phyloP scores from a whole-genome alignment of 2,797 vertebrate species.

The Crocidura indochinensis region DNA sequence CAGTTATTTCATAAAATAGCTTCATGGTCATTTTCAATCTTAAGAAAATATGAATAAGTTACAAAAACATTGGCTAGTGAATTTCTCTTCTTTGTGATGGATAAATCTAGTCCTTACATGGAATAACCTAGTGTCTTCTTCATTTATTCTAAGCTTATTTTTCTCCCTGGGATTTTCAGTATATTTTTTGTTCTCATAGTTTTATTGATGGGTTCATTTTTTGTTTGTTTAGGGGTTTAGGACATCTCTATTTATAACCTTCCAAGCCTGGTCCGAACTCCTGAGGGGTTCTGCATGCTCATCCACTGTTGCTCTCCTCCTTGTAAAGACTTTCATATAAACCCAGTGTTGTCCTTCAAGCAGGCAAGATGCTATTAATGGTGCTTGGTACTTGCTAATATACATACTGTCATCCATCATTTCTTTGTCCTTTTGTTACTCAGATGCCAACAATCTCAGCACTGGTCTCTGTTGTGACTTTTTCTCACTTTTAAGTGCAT shows the following conservation, averaged over 20 bases:
- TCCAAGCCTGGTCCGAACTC: conserved; percentile 6
- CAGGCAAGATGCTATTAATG: conserved; percentile 57
- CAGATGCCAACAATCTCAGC: not conserved
- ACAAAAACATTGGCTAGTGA: conserved; percentile 7
- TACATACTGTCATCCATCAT: conserved; percentile 53
- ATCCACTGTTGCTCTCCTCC: conserved; percentile 7
- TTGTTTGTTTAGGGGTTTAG: conserved; percentile 49
- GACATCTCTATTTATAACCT: conserved; percentile 50
- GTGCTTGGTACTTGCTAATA: conserved; percentile 47
- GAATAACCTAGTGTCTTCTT: conserved; percentile 54
- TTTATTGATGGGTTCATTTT: conserved; percentile 66
- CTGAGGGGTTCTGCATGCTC: conserved; percentile 25
- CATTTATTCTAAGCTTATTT: conserved; percentile 4
- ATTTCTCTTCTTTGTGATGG: not conserved
- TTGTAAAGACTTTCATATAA: conserved; percentile 42
- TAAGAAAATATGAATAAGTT: conserved; percentile 30
- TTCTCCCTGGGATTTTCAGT: conserved; percentile 35
- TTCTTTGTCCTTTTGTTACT: conserved; percentile 63
- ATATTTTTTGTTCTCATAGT: conserved; percentile 39
- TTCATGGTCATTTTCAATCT: conserved; percentile 41
- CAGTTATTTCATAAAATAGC: conserved; percentile 40
- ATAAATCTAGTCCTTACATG: conserved; percentile 6
- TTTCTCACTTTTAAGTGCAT: conserved; percentile 52
- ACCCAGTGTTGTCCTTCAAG: conserved; percentile 64
- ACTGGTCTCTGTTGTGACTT: conserved; percentile 41